Evolutionary conservation across 1,140 invertebrate genomes (phyloP).

Genomic region (Drosophila albomicans): DNA sequence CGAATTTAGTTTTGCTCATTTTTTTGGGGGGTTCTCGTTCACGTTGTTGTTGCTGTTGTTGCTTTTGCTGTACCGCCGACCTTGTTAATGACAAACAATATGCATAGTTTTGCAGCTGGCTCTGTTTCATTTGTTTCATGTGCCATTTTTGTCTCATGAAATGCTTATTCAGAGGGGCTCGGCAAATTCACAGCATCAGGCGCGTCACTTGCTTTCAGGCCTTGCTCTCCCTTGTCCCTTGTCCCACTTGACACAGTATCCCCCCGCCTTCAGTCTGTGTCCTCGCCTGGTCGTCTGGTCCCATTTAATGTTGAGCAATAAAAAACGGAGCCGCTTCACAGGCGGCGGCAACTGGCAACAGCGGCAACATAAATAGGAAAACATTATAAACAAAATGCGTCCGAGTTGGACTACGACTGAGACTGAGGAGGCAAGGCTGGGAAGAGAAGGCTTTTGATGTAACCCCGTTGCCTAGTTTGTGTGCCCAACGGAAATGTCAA

Average conservation of each 20-base stretch:
- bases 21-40: not conserved
- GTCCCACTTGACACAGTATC: slow-evolving; percentile 15
- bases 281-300: slow-evolving; percentile 24
- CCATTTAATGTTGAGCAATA: slow-evolving; percentile 54
- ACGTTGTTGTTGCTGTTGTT: slow-evolving; percentile 35
- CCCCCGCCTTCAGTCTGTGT: not conserved
- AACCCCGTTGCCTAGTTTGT: slow-evolving; percentile 78
- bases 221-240: not conserved
- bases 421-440: not conserved
- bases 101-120: slow-evolving; percentile 72
- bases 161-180: slow-evolving; percentile 55
- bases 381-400: slow-evolving; percentile 67
- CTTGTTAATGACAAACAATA: slow-evolving; percentile 83
- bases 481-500: slow-evolving; percentile 66
- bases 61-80: slow-evolving; percentile 40
- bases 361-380: slow-evolving; percentile 57
- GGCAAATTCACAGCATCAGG: slow-evolving; percentile 64
- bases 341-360: slow-evolving; percentile 23
- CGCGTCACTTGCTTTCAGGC: slow-evolving; percentile 7
- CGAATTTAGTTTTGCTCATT: slow-evolving; percentile 59
- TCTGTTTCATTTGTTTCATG: slow-evolving; percentile 53
- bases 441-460: slow-evolving; percentile 20
- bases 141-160: slow-evolving; percentile 52
- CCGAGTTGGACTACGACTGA: slow-evolving; percentile 29
- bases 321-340: slow-evolving; percentile 55